These are phyloP conservation scores for Galerucella nymphaeae DNA, from an alignment of 2,888 invertebrate genomes.

Conservation along the genomic window DNA sequence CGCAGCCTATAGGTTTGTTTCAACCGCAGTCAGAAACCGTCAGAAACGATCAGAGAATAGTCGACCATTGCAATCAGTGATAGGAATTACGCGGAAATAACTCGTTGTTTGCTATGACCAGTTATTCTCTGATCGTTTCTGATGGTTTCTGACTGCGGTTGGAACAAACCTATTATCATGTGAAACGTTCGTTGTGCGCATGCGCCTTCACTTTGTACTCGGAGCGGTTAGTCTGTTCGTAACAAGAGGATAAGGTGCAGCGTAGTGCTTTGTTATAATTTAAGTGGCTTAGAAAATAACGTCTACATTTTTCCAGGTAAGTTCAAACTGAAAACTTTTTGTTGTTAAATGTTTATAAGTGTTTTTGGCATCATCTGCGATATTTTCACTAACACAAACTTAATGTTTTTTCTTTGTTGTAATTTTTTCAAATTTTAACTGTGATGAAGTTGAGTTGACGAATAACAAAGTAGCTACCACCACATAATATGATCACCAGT, in stretches of 20 bases:
- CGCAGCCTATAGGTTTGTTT: conserved; percentile 4
- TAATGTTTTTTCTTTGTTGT: conserved; percentile 2
- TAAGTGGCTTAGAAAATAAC: not conserved
- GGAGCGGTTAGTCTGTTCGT: conserved; percentile 2
- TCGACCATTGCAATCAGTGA: too few relatives aligned
- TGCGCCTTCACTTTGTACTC: not conserved
- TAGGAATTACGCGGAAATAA: too few relatives aligned
- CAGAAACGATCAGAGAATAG: too few relatives aligned
- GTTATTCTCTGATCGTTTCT: too few relatives aligned
- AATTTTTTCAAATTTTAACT: conserved; percentile 4
- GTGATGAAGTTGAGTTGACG: conserved; percentile 3
- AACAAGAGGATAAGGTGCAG: not conserved
- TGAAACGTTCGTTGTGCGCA: not conserved
- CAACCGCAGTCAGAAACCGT: too few relatives aligned
- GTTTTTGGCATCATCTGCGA: conserved; percentile 1
- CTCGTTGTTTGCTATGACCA: too few relatives aligned
- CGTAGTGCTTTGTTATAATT: not conserved
- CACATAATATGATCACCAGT: too few relatives aligned
- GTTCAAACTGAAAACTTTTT: not conserved
- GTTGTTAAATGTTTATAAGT: conserved; percentile 4
- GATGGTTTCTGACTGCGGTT: too few relatives aligned
- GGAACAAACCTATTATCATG: too few relatives aligned
- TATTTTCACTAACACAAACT: not conserved
- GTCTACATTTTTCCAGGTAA: conserved; percentile 2
- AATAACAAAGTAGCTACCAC: conserved; percentile 4